Evolutionary conservation across 1,140 invertebrate species (phyloP).

Genomic region (Drosophila sulfurigaster): DNA sequence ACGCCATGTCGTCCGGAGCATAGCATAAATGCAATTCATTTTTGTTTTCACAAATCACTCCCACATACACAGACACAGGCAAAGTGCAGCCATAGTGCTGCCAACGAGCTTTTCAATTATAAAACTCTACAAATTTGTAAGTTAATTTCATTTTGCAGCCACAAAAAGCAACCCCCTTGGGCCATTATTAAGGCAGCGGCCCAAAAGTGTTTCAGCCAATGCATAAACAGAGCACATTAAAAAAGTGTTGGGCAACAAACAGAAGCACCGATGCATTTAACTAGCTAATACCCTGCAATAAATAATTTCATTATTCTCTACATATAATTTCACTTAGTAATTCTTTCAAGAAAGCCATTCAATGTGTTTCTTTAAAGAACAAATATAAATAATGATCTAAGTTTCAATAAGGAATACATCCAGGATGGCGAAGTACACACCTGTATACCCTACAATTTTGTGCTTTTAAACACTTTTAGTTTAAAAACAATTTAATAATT

Average conservation of each 20-base stretch:
- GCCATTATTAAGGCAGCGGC: conserved; percentile 11
- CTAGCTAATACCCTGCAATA: background rate
- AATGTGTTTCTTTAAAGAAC: no score
- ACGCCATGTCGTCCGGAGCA: conserved; percentile 18
- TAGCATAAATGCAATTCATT: conserved; percentile 14
- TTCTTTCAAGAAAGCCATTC: no score
- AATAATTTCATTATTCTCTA: no score
- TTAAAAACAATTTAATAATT: background rate
- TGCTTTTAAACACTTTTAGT: background rate
- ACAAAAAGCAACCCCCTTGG: conserved; percentile 13
- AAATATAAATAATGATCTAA: no score
- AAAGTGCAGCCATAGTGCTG: background rate
- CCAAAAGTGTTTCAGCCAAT: conserved; percentile 3
- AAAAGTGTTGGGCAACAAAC: background rate
- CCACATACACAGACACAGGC: background rate
- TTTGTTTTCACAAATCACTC: conserved; percentile 9
- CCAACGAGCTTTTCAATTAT: conserved; percentile 13
- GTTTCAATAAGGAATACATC: no score
- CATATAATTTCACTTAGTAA: no score
- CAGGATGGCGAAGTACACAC: no score
- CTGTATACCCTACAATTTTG: background rate
- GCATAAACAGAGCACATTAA: background rate
- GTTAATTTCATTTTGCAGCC: conserved; percentile 29
- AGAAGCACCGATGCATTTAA: background rate
- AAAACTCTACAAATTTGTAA: conserved; percentile 37